Evolutionary conservation across 2,113 vertebrate species (phyloP), one percentile per base, ranked within the genome.

Genomic region (Melanostigma gelatinosum): DNA sequence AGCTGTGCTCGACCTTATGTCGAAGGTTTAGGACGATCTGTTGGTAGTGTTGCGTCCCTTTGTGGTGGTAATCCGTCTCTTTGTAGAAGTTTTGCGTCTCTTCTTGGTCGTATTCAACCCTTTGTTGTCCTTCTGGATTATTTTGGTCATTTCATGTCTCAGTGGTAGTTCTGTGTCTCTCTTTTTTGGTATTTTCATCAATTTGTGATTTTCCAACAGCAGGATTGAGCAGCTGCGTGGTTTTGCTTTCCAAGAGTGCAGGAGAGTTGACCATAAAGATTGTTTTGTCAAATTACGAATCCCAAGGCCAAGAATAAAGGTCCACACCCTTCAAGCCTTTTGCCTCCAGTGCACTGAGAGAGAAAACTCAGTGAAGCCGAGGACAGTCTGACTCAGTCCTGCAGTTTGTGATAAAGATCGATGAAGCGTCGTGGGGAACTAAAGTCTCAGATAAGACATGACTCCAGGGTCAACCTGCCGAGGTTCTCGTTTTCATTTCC

Each of bases 401-500:
- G 32, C 32, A 0, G 32, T 32, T 32, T 32, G 32, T 32, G 32
- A 32, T 32, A 32, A 32, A 32, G 32, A 32, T 32, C 4, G 32
- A 32, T 4, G 32, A 32, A 32, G 4, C 32, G 4, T 32, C 32
- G 4, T 32, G 32, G 32, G 32, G 4, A 32, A 32, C 32, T 4
- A 32, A 32, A 32, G 50, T 36, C 64, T 32, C 1, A 77, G 54
- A 85, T 72, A 75, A 69, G 50, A 64, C 44, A 1, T 18, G 57
- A 63, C 66, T 78, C 29, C 29, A 0, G 66, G 34, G n/a, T n/a
- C 13, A 40, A 69, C 4, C 46, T 3, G 32, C 65, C 0, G n/a
- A n/a, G n/a, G n/a, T n/a, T n/a, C n/a, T n/a, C n/a, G 3, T 54
- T 73, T 76, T 67, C 57, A 65, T 77, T 84, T 78, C 63, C 64